Percentiles rank a stretch among this genome's conserved stretches.
Conservation (phyloP, 2,797 vertebrate species). For the Liparis tanakae region DNA sequence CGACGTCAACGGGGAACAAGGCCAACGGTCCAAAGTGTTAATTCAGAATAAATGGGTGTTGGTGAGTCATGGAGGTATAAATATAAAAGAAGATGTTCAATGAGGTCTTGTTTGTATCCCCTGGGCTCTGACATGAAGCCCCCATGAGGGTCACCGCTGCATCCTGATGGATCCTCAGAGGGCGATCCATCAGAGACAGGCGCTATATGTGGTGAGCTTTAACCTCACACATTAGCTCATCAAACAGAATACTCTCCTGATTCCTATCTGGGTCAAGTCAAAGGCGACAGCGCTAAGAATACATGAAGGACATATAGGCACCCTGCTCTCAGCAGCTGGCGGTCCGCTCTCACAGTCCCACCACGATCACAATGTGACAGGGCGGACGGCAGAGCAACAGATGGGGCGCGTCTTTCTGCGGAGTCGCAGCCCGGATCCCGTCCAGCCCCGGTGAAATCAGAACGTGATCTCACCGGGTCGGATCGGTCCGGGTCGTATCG, state of each 20-base stretch:
- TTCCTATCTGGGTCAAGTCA: constrained; percentile 46
- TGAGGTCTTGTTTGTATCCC: neutral
- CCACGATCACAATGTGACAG: constrained; percentile 37
- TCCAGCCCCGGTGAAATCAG: constrained; percentile 52
- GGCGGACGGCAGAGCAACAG: constrained; percentile 55
- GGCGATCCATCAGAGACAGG: constrained; percentile 16
- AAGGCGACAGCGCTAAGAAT: constrained; percentile 26
- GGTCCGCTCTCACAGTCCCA: constrained; percentile 26
- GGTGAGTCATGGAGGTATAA: neutral
- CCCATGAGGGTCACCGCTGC: neutral
- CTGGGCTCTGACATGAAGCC: constrained; percentile 1
- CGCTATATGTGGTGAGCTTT: constrained; percentile 33
- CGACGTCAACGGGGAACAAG: no score
- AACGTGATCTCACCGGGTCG: constrained; percentile 56
- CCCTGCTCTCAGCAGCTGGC: constrained; percentile 57
- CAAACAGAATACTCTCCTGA: constrained; percentile 30
- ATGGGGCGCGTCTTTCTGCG: constrained; percentile 56
- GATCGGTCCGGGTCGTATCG: constrained; percentile 57
- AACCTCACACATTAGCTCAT: constrained; percentile 30
- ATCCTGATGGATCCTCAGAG: constrained; percentile 4
- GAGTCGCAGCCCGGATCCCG: constrained; percentile 55
- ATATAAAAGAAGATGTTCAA: neutral
- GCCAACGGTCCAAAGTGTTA: neutral
- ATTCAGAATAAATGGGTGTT: no score
- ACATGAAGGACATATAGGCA: constrained; percentile 23